Evolutionary conservation across 2,888 invertebrate genomes (phyloP), one percentile per base, ranked within the genome.

Genomic region (Oxyscelio sp.): DNA sequence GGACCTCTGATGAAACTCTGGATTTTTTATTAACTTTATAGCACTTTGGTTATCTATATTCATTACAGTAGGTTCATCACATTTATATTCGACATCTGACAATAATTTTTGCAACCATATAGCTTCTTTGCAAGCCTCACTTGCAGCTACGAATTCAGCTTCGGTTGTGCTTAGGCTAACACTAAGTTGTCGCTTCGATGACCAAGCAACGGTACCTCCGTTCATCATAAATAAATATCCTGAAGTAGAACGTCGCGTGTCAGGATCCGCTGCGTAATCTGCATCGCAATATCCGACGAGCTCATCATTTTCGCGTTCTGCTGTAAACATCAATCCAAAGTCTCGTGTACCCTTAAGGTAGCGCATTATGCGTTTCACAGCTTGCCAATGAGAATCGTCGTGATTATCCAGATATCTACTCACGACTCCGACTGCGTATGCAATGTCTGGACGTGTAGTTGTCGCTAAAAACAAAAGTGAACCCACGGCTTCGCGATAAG

Each of bases 91-190:
- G 38, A 89, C 52, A 50, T 87, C 88, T 9, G 40, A 15, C 9
- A 90, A 15, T 8, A 91, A 66, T 27, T 78, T 68, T 27, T 77
- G 83, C 6, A 89, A 45, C 89, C 89, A 91, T 4, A 87, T 50
- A 0, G 86, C 70, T 74, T 90, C 89, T 59, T 85, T 87, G 0
- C 80, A 79, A 1, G 87, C 84, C 17, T 83, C 74, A 24, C 77
- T 82, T 2, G 90, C 87, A 0, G 90, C 89, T 6, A 91, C 78
- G 58, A 87, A 87, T 56, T 91, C 89, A 6, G 89, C 89, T 48
- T 90, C 89, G 1, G 86, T 87, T 0, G 88, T 88, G 2, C 88
- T 86, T 2, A 4, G 73, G 0, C 88, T 86, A 1, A 90, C 90
- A 19, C 75, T 68, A 0, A 66, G 17, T 73, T 89, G 88, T 58